Percentiles rank a stretch among this genome's conserved stretches.
phyloP scores from a whole-genome alignment of 1,140 invertebrate species.

The Hypothenemus hampei region DNA sequence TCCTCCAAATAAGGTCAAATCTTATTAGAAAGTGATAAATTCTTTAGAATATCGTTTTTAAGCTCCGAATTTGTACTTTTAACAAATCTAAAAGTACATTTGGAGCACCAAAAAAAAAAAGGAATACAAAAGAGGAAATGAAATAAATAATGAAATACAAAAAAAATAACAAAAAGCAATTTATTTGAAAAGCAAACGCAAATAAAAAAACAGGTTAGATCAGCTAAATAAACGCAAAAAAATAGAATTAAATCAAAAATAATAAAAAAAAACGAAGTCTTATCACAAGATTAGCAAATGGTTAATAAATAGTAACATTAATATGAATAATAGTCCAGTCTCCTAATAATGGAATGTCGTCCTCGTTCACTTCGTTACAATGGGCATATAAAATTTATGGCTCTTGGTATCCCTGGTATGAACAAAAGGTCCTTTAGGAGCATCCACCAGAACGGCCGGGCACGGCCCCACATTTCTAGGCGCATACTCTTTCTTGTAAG shows the following conservation, averaged over 20 bases:
- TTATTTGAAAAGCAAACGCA: no score
- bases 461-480: constrained; percentile 67
- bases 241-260: constrained; percentile 12
- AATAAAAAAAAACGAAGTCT: constrained; percentile 28
- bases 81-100: constrained; percentile 9
- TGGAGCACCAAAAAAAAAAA: constrained; percentile 8
- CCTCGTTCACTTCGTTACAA: constrained; percentile 27
- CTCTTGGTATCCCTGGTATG: constrained; percentile 75
- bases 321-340: constrained; percentile 26
- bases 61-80: constrained; percentile 15
- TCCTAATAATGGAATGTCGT: background rate
- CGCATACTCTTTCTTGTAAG: constrained; percentile 72
- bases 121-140: constrained; percentile 6
- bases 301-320: background rate
- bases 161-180: constrained; percentile 5
- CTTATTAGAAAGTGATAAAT: constrained; percentile 18
- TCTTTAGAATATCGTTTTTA: background rate
- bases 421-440: constrained; percentile 67
- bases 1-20: constrained; percentile 12
- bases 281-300: constrained; percentile 39
- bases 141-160: constrained; percentile 23
- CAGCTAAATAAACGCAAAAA: no score
- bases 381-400: constrained; percentile 75
- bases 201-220: no score
- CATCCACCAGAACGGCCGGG: constrained; percentile 69